phyloP scores from a whole-genome alignment of 2,113 vertebrate species.

The Dicaeum eximium region DNA sequence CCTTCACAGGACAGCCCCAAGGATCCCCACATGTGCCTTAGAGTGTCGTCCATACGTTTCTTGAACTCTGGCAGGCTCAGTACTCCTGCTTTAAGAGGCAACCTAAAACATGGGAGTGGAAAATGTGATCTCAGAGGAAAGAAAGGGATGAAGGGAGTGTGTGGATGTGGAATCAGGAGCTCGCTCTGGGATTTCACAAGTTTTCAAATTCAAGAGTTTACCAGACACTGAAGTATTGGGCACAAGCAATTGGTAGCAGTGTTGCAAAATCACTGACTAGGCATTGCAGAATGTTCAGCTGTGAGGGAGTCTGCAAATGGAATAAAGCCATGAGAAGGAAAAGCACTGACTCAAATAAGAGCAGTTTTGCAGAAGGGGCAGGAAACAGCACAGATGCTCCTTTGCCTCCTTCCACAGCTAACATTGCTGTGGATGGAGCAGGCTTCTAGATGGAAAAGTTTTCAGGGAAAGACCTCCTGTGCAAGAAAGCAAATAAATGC shows the following conservation, averaged over 20 bases:
- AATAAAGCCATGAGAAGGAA: background rate
- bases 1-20: background rate
- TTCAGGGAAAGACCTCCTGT: background rate
- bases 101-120: background rate
- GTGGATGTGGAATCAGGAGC: background rate
- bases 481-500: background rate
- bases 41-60: background rate
- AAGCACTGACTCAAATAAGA: background rate
- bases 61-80: background rate
- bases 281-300: background rate
- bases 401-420: background rate
- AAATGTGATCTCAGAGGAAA: background rate
- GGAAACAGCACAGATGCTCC: background rate
- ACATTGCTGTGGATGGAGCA: background rate
- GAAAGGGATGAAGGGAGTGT: background rate
- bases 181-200: background rate
- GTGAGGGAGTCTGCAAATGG: background rate
- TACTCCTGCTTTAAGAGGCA: background rate
- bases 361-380: background rate
- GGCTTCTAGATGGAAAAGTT: background rate
- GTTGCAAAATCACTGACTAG: background rate
- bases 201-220: background rate
- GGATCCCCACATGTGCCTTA: background rate
- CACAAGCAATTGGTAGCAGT: background rate
- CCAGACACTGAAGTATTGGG: background rate